These are phyloP conservation scores for Plagodis pulveraria DNA, from an alignment of 2,888 invertebrate genomes.

Conservation along the genomic window DNA sequence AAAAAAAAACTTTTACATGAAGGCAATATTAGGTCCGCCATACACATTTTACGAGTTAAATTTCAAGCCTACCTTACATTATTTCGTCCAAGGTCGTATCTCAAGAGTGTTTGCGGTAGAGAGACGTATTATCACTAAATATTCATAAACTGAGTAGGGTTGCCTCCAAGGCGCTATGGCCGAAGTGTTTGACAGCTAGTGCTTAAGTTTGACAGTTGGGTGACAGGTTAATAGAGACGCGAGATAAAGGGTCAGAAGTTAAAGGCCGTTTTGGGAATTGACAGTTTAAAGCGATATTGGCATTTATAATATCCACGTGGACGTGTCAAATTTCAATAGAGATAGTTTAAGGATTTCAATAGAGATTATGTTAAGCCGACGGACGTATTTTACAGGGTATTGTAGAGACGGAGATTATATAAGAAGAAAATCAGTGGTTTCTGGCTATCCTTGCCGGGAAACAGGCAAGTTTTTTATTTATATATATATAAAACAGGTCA, in stretches of 20 bases:
- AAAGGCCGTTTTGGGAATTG: neutral
- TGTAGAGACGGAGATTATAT: too few relatives aligned
- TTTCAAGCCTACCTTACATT: neutral
- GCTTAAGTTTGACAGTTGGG: slow-evolving; percentile 9
- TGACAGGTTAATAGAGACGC: slow-evolving; percentile 13
- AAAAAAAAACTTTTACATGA: too few relatives aligned
- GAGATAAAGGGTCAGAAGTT: slow-evolving; percentile 1
- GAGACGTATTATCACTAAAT: slow-evolving; percentile 35
- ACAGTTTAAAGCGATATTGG: neutral
- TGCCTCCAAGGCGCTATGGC: slow-evolving; percentile 20
- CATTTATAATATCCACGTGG: too few relatives aligned
- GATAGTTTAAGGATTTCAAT: too few relatives aligned
- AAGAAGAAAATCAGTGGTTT: too few relatives aligned
- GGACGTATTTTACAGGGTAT: too few relatives aligned
- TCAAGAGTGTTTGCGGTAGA: slow-evolving; percentile 15
- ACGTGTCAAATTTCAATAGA: too few relatives aligned
- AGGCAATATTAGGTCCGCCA: neutral
- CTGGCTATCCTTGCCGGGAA: too few relatives aligned
- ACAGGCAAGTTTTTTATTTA: too few relatives aligned
- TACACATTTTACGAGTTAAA: slow-evolving; percentile 4
- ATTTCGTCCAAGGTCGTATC: slow-evolving; percentile 16
- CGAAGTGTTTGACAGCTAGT: slow-evolving; percentile 27
- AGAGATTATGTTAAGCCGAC: too few relatives aligned
- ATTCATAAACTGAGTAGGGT: slow-evolving; percentile 35
- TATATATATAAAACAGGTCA: too few relatives aligned